These are phyloP conservation scores for Spilogale gracilis DNA, from an alignment of 2,113 vertebrate species.

Conservation along the genomic window DNA sequence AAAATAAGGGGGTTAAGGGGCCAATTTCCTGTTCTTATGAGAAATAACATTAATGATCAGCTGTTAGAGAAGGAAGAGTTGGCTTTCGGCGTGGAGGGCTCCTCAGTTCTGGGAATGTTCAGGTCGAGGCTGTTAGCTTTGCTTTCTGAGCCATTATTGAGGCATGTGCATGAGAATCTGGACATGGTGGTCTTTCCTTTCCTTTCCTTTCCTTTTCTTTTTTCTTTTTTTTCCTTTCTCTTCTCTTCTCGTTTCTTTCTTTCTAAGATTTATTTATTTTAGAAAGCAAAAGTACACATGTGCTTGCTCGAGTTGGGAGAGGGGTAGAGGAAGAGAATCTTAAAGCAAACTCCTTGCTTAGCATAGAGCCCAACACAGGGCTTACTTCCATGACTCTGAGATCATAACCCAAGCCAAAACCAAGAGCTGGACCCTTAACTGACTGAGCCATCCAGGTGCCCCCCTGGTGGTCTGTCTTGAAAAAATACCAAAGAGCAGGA, in stretches of 20 bases:
- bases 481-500: neutral
- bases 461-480: neutral
- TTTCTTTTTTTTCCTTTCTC: too few species aligned
- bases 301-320: neutral
- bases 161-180: fast-evolving
- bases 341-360: neutral
- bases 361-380: neutral
- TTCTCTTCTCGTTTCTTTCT: neutral
- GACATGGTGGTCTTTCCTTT: fast-evolving
- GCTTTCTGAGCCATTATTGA: neutral
- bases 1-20: neutral
- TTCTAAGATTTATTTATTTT: neutral
- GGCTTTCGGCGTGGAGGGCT: fast-evolving
- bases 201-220: too few species aligned
- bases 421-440: neutral
- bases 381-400: neutral
- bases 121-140: neutral
- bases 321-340: neutral
- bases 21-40: neutral
- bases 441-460: neutral
- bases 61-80: neutral
- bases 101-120: fast-evolving
- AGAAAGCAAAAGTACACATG: neutral
- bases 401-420: neutral
- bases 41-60: neutral